Percentiles rank a stretch among this genome's conserved stretches.
Evolutionary conservation across 92 coral and sea anemone genomes (phyloP).

Genomic region (Virgularia gustaviana): DNA sequence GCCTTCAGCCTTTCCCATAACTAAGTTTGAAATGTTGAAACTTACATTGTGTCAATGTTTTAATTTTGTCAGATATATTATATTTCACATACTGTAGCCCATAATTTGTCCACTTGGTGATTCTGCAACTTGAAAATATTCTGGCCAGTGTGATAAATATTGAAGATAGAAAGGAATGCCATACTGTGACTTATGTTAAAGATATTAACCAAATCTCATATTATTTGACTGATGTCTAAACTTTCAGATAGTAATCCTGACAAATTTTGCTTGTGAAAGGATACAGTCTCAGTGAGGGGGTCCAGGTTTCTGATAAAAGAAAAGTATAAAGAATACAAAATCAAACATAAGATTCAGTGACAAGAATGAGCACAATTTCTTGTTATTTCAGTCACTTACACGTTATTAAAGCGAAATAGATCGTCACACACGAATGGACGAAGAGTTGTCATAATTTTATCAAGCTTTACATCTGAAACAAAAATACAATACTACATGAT

Average conservation of each 20-base stretch:
- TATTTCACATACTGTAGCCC: slow-evolving; percentile 86
- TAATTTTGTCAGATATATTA: not conserved
- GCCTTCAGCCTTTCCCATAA: slow-evolving; percentile 99
- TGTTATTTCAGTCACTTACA: too few relatives aligned
- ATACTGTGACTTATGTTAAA: too few relatives aligned
- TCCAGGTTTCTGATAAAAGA: slow-evolving; percentile 72
- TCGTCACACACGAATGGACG: slow-evolving; percentile 90
- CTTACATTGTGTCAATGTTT: not conserved
- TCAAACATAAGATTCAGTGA: too few relatives aligned
- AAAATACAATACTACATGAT: not conserved
- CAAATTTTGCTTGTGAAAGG: slow-evolving; percentile 45
- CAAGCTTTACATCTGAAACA: too few relatives aligned
- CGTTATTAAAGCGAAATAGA: slow-evolving; percentile 80
- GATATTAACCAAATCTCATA: not conserved
- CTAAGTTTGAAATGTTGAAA: too few relatives aligned
- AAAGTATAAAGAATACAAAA: not conserved
- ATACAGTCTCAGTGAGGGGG: slow-evolving; percentile 98
- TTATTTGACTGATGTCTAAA: not conserved
- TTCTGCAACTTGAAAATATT: slow-evolving; percentile 91
- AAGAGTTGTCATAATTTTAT: slow-evolving; percentile 90
- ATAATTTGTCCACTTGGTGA: slow-evolving; percentile 86
- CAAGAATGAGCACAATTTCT: too few relatives aligned
- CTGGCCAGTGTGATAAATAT: slow-evolving; percentile 98
- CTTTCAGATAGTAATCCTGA: not conserved
- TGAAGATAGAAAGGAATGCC: slow-evolving; percentile 92